phyloP scores from a whole-genome alignment of 2,888 invertebrate genomes.

The Chaetogeoica ovagalla region DNA sequence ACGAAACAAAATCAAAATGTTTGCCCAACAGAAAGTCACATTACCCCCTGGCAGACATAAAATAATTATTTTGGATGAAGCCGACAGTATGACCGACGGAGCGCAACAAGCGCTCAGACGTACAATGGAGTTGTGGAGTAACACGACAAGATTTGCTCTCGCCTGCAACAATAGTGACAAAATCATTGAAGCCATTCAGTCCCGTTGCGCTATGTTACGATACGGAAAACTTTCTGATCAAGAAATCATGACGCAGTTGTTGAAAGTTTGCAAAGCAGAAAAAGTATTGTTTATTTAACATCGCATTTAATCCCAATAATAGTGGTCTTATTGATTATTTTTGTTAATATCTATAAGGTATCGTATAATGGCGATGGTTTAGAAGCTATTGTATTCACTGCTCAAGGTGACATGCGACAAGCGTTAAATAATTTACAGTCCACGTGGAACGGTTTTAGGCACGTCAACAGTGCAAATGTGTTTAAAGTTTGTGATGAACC shows the following conservation, averaged over 20 bases:
- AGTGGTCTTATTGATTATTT: neutral
- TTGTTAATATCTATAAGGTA: conserved; percentile 61
- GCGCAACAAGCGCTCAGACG: conserved; percentile 96
- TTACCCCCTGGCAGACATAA: conserved; percentile 90
- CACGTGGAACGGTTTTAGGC: conserved; percentile 87
- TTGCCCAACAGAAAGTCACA: conserved; percentile 95
- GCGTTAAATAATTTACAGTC: conserved; percentile 97
- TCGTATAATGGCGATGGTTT: conserved; percentile 89
- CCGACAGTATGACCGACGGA: conserved; percentile 99
- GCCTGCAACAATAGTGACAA: conserved; percentile 99
- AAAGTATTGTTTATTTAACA: conserved; percentile 62
- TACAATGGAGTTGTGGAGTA: conserved; percentile 98
- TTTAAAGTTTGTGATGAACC: conserved; percentile 99
- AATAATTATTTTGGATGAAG: conserved; percentile 96
- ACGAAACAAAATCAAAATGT: conserved; percentile 97
- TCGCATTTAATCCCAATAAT: neutral
- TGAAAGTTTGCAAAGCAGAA: conserved; percentile 76
- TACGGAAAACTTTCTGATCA: conserved; percentile 89
- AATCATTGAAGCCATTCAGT: conserved; percentile 98
- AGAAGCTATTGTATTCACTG: conserved; percentile 95
- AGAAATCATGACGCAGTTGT: conserved; percentile 80
- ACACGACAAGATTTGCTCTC: conserved; percentile 94
- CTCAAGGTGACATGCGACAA: conserved; percentile 98
- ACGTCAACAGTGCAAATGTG: conserved; percentile 90
- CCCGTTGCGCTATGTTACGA: conserved; percentile 93